These are phyloP conservation scores for Gymnoscopelus microlampas DNA, from an alignment of 2,797 vertebrate species.

Conservation along the genomic window DNA sequence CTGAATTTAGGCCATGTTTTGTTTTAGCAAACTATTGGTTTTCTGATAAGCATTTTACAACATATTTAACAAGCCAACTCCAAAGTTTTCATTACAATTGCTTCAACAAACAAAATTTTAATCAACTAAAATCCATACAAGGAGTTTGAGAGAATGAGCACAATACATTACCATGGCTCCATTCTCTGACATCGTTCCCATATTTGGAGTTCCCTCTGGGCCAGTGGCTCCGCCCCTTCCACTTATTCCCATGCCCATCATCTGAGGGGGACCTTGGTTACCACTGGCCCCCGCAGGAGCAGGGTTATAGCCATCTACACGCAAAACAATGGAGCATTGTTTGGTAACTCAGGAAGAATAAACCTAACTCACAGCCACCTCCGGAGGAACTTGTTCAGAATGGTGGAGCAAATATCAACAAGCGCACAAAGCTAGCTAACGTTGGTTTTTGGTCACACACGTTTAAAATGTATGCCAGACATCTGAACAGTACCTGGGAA, in stretches of 20 bases:
- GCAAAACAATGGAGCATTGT: constrained; percentile 61
- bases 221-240: constrained; percentile 92
- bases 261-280: constrained; percentile 94
- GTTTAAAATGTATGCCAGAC: not conserved
- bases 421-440: constrained; percentile 56
- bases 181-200: constrained; percentile 95
- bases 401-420: constrained; percentile 47
- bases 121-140: too few species aligned
- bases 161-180: constrained; percentile 96
- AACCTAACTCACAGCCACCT: not conserved
- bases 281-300: constrained; percentile 86
- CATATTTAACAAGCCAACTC: too few species aligned
- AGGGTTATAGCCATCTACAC: constrained; percentile 96
- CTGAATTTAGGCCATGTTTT: too few species aligned
- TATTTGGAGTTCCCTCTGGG: constrained; percentile 91
- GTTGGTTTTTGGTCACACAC: constrained; percentile 55
- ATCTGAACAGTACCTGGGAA: not conserved
- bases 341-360: constrained; percentile 37
- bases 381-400: not conserved
- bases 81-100: too few species aligned
- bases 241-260: constrained; percentile 95
- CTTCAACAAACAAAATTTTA: too few species aligned
- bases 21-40: too few species aligned
- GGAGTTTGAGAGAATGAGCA: not conserved
- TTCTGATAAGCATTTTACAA: too few species aligned